phyloP scores from a whole-genome alignment of 2,797 vertebrate species.

The Microtus californicus region DNA sequence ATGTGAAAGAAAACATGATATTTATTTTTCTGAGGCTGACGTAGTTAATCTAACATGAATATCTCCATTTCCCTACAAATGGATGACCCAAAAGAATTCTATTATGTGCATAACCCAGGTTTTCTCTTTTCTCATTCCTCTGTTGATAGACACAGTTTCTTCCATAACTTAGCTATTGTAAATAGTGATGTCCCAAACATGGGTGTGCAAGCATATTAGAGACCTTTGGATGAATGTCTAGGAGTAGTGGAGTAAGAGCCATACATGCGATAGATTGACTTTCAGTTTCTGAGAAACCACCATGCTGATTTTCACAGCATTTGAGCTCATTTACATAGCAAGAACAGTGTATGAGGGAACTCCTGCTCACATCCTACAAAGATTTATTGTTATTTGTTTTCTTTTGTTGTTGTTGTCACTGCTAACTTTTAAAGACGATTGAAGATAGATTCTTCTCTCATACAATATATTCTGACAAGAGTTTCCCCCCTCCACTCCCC shows the following conservation, averaged over 20 bases:
- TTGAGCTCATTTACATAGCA: background rate
- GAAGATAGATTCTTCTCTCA: background rate
- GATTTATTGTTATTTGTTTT: background rate
- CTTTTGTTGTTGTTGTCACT: background rate
- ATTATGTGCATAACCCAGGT: too few species aligned
- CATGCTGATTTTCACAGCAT: background rate
- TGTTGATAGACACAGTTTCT: background rate
- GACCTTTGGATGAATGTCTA: background rate
- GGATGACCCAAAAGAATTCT: background rate
- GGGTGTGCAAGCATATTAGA: background rate
- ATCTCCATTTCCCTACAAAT: background rate
- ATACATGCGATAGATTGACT: background rate
- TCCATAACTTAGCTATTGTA: background rate
- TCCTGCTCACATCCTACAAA: too few species aligned
- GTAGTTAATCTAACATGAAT: background rate
- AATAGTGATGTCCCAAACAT: background rate
- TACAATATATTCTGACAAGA: background rate
- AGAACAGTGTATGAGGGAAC: background rate
- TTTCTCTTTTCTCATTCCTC: background rate
- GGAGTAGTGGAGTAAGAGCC: background rate
- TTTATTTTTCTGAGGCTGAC: background rate
- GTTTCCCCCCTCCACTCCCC: background rate
- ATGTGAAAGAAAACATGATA: background rate
- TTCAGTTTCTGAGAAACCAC: background rate
- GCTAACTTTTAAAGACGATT: background rate